Conservation (phyloP, 2,113 vertebrate genomes). For the Scytalopus superciliaris region DNA sequence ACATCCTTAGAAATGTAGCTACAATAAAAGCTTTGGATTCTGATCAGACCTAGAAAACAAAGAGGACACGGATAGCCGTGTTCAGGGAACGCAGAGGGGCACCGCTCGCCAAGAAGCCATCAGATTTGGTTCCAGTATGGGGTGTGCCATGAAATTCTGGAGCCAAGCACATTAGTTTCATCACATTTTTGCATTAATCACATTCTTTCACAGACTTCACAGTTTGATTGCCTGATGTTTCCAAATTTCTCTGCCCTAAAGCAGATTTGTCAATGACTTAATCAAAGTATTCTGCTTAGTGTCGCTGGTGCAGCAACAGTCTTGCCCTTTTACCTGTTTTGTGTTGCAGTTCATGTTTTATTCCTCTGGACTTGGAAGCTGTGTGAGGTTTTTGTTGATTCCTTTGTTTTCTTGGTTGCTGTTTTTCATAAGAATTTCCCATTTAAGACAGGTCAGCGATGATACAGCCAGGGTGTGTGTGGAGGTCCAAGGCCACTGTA, state of each 20-base stretch:
- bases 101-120: slow-evolving; percentile 45
- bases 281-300: slow-evolving; percentile 7
- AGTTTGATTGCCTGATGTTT: slow-evolving; percentile 71
- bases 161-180: slow-evolving; percentile 64
- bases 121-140: slow-evolving; percentile 33
- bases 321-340: neutral
- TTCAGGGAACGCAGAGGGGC: neutral
- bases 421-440: neutral
- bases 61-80: neutral
- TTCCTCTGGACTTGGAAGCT: neutral
- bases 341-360: neutral
- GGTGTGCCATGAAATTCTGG: slow-evolving; percentile 14
- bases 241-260: slow-evolving; percentile 64
- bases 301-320: neutral
- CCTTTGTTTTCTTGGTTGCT: neutral
- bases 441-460: neutral
- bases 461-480: neutral
- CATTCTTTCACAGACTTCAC: slow-evolving; percentile 69
- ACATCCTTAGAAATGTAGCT: neutral
- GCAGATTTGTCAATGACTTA: slow-evolving; percentile 56
- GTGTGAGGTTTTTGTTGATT: neutral
- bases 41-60: neutral
- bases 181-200: slow-evolving; percentile 69
- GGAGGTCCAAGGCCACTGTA: neutral
- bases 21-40: neutral